phyloP scores from a whole-genome alignment of 2,888 invertebrate species.

The Drosophila kokeensis region DNA sequence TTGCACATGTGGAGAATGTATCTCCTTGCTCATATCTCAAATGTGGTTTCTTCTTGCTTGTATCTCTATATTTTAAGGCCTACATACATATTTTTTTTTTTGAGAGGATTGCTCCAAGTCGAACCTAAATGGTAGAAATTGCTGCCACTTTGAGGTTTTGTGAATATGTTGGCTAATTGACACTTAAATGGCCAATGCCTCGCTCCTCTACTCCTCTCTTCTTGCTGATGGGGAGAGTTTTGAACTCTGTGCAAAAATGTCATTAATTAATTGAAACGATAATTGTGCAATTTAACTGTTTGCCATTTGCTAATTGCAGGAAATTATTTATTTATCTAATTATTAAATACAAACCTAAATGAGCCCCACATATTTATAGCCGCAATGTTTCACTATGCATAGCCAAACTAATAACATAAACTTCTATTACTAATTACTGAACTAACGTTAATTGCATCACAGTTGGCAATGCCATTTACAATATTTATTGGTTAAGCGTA shows the following conservation, averaged over 20 bases:
- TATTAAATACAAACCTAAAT: neutral
- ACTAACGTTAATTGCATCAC: conserved; percentile 24
- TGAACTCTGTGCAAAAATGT: conserved; percentile 9
- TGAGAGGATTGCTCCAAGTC: neutral
- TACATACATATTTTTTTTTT: neutral
- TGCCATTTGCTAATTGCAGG: conserved; percentile 10
- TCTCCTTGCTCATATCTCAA: conserved; percentile 8
- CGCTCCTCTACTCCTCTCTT: neutral
- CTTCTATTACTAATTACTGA: conserved; percentile 24
- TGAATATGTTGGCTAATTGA: conserved; percentile 33
- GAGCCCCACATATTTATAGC: conserved; percentile 1
- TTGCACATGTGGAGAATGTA: conserved; percentile 1
- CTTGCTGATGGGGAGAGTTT: neutral
- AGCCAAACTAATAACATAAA: neutral
- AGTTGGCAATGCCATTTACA: neutral
- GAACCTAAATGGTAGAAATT: conserved; percentile 17
- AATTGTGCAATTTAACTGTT: conserved; percentile 12
- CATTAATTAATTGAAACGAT: conserved; percentile 41
- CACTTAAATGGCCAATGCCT: neutral
- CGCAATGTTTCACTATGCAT: neutral
- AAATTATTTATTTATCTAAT: conserved; percentile 16
- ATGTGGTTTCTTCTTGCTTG: conserved; percentile 11
- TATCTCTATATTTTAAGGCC: conserved; percentile 27
- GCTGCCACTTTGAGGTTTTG: conserved; percentile 14
- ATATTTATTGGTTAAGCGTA: conserved; percentile 10